A percentile compares a stretch with the other conserved stretches of the same genome.
Evolutionary conservation across 2,888 invertebrate genomes (phyloP).

Genomic region (Heliconius aoede): DNA sequence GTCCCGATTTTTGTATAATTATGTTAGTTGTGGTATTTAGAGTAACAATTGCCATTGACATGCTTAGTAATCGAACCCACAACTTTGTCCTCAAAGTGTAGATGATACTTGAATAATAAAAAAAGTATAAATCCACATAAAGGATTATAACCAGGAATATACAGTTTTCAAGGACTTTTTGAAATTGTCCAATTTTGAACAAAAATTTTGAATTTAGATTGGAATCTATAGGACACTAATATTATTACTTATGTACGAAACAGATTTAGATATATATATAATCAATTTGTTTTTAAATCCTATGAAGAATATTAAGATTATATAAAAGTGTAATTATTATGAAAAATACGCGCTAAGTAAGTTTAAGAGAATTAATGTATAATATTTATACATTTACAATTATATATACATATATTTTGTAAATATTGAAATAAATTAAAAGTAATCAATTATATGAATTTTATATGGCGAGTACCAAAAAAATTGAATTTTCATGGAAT

Average conservation of each 20-base stretch:
- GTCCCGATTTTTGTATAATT: background rate
- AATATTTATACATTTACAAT: too few relatives aligned
- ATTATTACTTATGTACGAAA: background rate
- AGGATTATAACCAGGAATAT: background rate
- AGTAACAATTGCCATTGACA: background rate
- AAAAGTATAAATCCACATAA: background rate
- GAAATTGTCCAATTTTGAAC: too few relatives aligned
- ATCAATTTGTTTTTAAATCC: too few relatives aligned
- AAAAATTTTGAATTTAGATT: background rate
- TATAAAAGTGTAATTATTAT: too few relatives aligned
- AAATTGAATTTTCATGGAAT: slow-evolving; percentile 23
- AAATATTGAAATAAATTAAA: background rate
- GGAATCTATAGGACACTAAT: background rate
- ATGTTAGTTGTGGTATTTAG: background rate
- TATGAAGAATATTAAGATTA: background rate
- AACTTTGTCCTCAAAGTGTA: background rate
- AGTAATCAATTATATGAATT: background rate
- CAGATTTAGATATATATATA: background rate
- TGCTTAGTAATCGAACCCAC: too few relatives aligned
- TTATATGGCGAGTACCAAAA: background rate
- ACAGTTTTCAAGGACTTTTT: background rate
- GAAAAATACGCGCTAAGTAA: too few relatives aligned
- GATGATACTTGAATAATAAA: background rate
- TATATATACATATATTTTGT: too few relatives aligned
- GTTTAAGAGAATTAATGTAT: too few relatives aligned